Conservation (phyloP, 2,888 invertebrate species). For the Carterocephalus palaemon region DNA sequence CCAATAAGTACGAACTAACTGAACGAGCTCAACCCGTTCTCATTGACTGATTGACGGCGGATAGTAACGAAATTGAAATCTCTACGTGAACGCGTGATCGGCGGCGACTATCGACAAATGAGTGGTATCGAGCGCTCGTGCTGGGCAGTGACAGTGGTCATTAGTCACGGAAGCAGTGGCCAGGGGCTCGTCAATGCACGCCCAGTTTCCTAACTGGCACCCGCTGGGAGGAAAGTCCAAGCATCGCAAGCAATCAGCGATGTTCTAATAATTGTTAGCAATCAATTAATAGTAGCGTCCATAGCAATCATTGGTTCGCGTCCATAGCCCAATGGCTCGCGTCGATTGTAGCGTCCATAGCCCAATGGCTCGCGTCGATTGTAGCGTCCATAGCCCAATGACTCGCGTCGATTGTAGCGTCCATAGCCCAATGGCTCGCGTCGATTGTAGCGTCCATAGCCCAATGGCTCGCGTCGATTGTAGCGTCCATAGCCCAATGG, state of each 20-base stretch:
- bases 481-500: no score
- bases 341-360: no score
- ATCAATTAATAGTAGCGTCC: no score
- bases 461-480: no score
- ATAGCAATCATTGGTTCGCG: no score
- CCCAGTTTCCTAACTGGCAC: constrained; percentile 13
- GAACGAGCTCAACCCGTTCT: constrained; percentile 23
- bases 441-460: no score
- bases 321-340: no score
- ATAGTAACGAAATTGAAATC: constrained; percentile 23
- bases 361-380: no score
- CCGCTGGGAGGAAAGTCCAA: constrained; percentile 19
- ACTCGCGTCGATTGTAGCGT: no score
- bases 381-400: no score
- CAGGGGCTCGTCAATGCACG: constrained; percentile 12
- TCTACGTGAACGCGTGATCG: constrained; percentile 20
- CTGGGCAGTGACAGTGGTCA: constrained; percentile 20
- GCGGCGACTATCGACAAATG: constrained; percentile 12
- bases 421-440: no score
- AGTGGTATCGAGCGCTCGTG: constrained; percentile 15
- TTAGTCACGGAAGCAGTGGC: constrained; percentile 10
- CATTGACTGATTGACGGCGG: constrained; percentile 21
- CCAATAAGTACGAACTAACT: constrained; percentile 5
- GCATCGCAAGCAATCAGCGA: not conserved
- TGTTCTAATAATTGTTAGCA: no score